phyloP scores from a whole-genome alignment of 1,140 invertebrate genomes.

The Cydia pomonella region DNA sequence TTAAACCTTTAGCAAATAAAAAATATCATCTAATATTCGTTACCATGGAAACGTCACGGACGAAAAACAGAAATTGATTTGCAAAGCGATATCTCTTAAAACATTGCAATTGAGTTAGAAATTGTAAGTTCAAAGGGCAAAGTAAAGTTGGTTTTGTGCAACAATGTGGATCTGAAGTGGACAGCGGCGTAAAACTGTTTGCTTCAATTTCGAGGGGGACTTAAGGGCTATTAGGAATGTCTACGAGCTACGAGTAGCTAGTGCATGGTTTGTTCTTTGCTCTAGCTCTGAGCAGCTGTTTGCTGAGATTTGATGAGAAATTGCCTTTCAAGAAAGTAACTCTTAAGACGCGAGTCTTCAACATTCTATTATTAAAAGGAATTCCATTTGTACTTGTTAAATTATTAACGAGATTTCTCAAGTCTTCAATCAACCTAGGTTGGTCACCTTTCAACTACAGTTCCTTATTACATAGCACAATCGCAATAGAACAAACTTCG shows the following conservation, averaged over 20 bases:
- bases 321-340: constrained; percentile 26
- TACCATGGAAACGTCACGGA: constrained; percentile 66
- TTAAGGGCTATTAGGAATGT: constrained; percentile 66
- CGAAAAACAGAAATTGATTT: constrained; percentile 40
- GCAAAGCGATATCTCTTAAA: constrained; percentile 35
- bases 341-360: neutral
- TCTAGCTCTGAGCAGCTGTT: constrained; percentile 11
- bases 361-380: neutral
- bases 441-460: no score
- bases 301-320: constrained; percentile 28
- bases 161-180: constrained; percentile 55
- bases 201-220: constrained; percentile 59
- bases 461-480: no score
- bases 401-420: constrained; percentile 7
- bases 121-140: constrained; percentile 35
- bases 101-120: constrained; percentile 35
- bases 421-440: no score
- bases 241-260: constrained; percentile 43
- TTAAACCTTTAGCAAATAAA: constrained; percentile 39
- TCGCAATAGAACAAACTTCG: no score
- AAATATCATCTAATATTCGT: constrained; percentile 54
- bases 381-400: neutral
- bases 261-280: constrained; percentile 23
- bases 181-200: constrained; percentile 68
- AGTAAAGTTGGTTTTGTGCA: constrained; percentile 44